Evolutionary conservation across 2,888 invertebrate genomes (phyloP), one percentile per base, ranked within the genome.

Genomic region (Lepidocyrtoides sp.): DNA sequence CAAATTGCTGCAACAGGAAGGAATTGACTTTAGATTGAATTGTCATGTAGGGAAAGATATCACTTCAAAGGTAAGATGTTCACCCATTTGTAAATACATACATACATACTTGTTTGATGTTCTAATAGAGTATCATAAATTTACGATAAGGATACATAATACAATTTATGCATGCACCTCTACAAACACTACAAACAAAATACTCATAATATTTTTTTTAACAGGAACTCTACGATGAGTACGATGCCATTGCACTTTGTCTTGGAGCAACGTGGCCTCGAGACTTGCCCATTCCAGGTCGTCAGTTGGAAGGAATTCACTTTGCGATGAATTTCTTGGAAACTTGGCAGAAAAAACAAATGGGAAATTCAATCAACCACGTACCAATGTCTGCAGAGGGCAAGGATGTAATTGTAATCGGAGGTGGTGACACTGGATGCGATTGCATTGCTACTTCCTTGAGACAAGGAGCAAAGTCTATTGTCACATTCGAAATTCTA

Each of bases 371-470:
- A 23, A 94, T 96, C 48, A 95, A 95, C 95, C 96, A 94, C 92
- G 96, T 95, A 0, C 95, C 96, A 83, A 96, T 98, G 36, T 97
- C 97, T 91, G 99, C 99, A 14, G 97, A 98, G 95, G 98, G 98
- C 95, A 99, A 99, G 95, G 96, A 99, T 95, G 99, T 99, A 17
- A 97, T 99, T 91, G 97, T 99, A 84, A 98, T 99, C 93, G 98
- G 98, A 0, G 98, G 98, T 20, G 98, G 98, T 0, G 98, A 98
- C 95, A 98, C 98, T 1, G 98, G 98, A 2, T 99, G 99, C 95
- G 99, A 99, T 96, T 99, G 99, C 95, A 99, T 99, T 95, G 99
- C 98, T 20, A 99, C 99, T 0, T 98, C 99, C 0, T 96, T 99
- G 91, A 96, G 99, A 95, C 96, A 97, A 96, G 99, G 99, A 79